Evolutionary conservation across 2,888 invertebrate genomes (phyloP).

Genomic region (Drosophila nr. medialis): DNA sequence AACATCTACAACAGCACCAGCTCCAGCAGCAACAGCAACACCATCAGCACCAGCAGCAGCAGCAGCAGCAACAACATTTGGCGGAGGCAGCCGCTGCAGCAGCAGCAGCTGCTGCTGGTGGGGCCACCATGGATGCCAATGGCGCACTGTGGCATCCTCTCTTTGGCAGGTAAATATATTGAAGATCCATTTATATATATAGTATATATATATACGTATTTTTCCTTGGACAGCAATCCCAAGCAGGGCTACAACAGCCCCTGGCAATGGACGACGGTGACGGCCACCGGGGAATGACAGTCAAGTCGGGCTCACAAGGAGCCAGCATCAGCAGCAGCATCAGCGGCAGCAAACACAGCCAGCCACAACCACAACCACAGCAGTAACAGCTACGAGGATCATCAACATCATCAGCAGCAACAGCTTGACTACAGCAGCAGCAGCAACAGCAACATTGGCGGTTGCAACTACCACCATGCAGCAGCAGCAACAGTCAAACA

Average conservation of each 20-base stretch:
- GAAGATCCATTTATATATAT: no score
- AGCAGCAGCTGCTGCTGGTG: conserved; percentile 82
- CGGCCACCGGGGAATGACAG: conserved; percentile 87
- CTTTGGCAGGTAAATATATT: conserved; percentile 91
- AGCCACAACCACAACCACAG: conserved; percentile 41
- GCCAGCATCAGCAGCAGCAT: conserved; percentile 78
- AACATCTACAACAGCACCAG: conserved; percentile 45
- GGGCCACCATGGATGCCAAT: conserved; percentile 86
- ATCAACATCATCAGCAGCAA: conserved; percentile 46
- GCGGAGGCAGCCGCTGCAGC: conserved; percentile 45
- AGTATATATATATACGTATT: not conserved
- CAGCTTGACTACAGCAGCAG: conserved; percentile 53
- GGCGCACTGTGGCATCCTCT: conserved; percentile 93
- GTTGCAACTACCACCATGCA: conserved; percentile 34
- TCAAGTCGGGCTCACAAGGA: conserved; percentile 84
- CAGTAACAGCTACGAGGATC: conserved; percentile 53
- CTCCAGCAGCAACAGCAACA: conserved; percentile 59
- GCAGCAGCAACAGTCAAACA: conserved; percentile 45
- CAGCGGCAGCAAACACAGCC: conserved; percentile 59
- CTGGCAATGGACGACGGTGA: conserved; percentile 87
- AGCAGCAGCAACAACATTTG: conserved; percentile 64
- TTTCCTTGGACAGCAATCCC: conserved; percentile 74
- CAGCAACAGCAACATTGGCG: conserved; percentile 48
- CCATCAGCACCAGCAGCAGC: conserved; percentile 38
- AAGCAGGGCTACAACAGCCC: conserved; percentile 85